Evolutionary conservation across 2,113 vertebrate genomes (phyloP).

Genomic region (Myotis davidii): DNA sequence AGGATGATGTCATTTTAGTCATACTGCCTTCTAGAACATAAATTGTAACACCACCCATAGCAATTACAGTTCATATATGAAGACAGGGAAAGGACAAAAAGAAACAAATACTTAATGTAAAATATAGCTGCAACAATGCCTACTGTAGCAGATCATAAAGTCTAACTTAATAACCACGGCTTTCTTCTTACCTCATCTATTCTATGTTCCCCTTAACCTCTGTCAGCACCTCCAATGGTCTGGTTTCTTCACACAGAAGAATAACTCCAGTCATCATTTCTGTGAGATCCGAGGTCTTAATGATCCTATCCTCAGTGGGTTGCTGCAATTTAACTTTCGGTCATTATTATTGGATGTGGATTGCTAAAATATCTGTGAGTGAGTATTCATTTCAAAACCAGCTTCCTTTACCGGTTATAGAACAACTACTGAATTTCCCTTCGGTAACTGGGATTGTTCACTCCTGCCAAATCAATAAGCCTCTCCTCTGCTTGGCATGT

Average conservation of each 20-base stretch:
- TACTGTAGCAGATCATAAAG: not conserved
- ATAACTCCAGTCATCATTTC: not conserved
- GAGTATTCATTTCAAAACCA: not conserved
- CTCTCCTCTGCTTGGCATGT: not conserved
- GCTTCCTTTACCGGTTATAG: not conserved
- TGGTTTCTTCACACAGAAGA: not conserved
- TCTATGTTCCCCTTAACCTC: not conserved
- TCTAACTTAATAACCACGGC: not conserved
- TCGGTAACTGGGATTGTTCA: not conserved
- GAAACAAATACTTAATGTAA: not conserved
- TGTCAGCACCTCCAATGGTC: not conserved
- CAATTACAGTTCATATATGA: not conserved
- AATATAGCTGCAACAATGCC: not conserved
- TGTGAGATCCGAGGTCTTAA: not conserved
- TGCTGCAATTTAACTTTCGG: not conserved
- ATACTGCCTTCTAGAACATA: not conserved
- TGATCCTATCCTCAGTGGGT: not conserved
- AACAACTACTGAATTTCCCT: not conserved
- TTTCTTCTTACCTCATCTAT: not conserved
- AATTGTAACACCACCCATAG: not conserved
- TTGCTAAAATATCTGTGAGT: not conserved
- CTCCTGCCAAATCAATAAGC: not conserved
- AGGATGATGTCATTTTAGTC: not conserved
- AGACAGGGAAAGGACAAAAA: not conserved
- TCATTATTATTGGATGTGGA: not conserved